These are phyloP conservation scores for Agrypnia vestita DNA, from an alignment of 1,140 invertebrate species.

Conservation along the genomic window DNA sequence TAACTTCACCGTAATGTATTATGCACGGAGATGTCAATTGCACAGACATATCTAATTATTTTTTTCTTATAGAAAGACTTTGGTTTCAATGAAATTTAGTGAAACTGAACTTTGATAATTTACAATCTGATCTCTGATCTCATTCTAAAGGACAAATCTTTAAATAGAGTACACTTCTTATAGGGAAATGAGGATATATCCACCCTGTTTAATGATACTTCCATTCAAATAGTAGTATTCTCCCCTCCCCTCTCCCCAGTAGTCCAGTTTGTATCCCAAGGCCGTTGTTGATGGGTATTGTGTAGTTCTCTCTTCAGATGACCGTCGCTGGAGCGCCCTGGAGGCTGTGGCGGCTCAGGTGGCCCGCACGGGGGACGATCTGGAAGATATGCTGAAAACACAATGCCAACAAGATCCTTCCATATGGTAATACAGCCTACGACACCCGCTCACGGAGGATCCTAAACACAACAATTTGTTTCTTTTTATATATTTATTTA, in stretches of 20 bases:
- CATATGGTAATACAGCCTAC: constrained; percentile 54
- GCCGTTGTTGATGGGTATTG: constrained; percentile 71
- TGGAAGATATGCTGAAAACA: constrained; percentile 56
- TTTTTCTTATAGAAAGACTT: background rate
- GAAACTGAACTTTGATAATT: background rate
- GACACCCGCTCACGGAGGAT: background rate
- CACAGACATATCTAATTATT: too few relatives aligned
- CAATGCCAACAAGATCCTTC: constrained; percentile 52
- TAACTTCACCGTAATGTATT: background rate
- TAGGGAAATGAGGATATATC: too few relatives aligned
- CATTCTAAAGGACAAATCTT: too few relatives aligned
- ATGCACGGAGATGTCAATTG: background rate
- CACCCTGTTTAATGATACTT: too few relatives aligned
- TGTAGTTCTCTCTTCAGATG: constrained; percentile 74
- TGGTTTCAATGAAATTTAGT: background rate
- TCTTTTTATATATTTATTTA: constrained; percentile 31
- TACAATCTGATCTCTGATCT: too few relatives aligned
- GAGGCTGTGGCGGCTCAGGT: constrained; percentile 63
- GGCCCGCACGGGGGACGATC: constrained; percentile 64
- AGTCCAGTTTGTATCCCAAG: constrained; percentile 30
- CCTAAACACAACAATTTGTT: constrained; percentile 23
- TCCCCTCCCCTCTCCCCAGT: background rate
- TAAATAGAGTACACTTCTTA: too few relatives aligned
- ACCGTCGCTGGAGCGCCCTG: constrained; percentile 63
- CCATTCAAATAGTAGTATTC: too few relatives aligned